phyloP scores from a whole-genome alignment of 2,797 vertebrate species.

The Muscicapa striata region DNA sequence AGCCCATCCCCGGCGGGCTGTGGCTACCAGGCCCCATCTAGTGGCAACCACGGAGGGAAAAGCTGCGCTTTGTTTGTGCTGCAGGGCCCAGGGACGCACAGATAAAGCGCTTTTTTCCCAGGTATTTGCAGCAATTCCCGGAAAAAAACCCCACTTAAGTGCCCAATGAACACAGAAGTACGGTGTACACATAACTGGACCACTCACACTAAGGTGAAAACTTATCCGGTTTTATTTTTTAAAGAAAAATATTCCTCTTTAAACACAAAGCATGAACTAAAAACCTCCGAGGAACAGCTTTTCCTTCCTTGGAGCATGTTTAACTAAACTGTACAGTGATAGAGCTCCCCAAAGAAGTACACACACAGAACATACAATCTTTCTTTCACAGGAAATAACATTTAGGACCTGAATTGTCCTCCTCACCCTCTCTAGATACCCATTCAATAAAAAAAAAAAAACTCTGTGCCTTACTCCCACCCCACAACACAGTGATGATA shows the following conservation, averaged over 20 bases:
- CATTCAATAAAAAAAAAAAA: neutral
- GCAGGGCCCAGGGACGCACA: too few relatives aligned
- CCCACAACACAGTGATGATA: slow-evolving; percentile 22
- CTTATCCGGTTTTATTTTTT: slow-evolving; percentile 48
- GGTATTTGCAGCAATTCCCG: too few relatives aligned
- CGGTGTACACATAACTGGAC: neutral
- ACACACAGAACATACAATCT: slow-evolving; percentile 36
- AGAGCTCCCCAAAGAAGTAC: slow-evolving; percentile 14
- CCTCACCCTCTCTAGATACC: neutral
- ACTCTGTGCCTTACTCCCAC: neutral
- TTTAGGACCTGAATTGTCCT: slow-evolving; percentile 10
- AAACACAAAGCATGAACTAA: slow-evolving; percentile 66
- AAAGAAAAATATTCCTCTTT: slow-evolving; percentile 74
- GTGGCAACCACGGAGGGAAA: too few relatives aligned
- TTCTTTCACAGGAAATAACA: slow-evolving; percentile 48
- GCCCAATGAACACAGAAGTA: neutral
- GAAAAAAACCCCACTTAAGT: neutral
- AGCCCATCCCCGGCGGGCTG: too few relatives aligned
- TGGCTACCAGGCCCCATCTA: too few relatives aligned
- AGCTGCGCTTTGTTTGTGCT: too few relatives aligned
- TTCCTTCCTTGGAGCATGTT: slow-evolving; percentile 4
- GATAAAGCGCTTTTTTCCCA: too few relatives aligned
- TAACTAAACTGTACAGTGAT: slow-evolving; percentile 57
- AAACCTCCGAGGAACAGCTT: slow-evolving; percentile 47
- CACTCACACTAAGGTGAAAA: slow-evolving; percentile 1